Conservation (phyloP, 2,113 vertebrate genomes). For the Thunnus maccoyii region DNA sequence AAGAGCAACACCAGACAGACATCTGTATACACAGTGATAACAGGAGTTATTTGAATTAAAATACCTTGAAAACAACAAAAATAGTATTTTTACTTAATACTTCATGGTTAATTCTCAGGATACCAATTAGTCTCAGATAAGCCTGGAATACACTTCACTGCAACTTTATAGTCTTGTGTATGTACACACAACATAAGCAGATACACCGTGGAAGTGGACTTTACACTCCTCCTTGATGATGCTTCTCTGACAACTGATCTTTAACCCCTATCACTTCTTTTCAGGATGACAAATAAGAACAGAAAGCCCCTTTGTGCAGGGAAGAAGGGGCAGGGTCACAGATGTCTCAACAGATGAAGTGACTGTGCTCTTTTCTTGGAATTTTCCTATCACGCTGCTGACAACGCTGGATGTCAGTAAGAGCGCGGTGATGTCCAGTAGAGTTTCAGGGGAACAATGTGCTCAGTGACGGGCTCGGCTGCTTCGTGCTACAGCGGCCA, state of each 20-base stretch:
- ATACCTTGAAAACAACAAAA: neutral
- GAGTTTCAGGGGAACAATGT: constrained; percentile 38
- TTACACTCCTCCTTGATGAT: constrained; percentile 54
- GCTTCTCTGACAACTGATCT: constrained; percentile 47
- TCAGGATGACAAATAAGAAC: constrained; percentile 43
- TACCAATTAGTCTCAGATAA: constrained; percentile 1
- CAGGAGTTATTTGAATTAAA: neutral
- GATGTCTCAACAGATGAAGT: neutral
- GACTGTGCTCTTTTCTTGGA: constrained; percentile 53
- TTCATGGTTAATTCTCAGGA: constrained; percentile 16
- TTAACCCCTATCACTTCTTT: constrained; percentile 46
- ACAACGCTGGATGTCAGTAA: constrained; percentile 37
- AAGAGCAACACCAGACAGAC: constrained; percentile 33
- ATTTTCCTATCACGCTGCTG: constrained; percentile 50
- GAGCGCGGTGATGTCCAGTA: constrained; percentile 9
- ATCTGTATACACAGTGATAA: neutral
- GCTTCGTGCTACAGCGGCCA: neutral
- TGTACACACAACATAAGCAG: constrained; percentile 20
- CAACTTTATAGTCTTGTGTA: constrained; percentile 21
- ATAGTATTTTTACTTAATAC: constrained; percentile 4
- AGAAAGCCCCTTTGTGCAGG: neutral
- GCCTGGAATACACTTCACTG: constrained; percentile 1
- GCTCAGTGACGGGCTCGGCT: constrained; percentile 38
- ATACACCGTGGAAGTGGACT: constrained; percentile 62
- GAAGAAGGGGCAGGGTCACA: neutral